Evolutionary conservation across 2,888 invertebrate genomes (phyloP).

Genomic region (Aphodius sticticus): DNA sequence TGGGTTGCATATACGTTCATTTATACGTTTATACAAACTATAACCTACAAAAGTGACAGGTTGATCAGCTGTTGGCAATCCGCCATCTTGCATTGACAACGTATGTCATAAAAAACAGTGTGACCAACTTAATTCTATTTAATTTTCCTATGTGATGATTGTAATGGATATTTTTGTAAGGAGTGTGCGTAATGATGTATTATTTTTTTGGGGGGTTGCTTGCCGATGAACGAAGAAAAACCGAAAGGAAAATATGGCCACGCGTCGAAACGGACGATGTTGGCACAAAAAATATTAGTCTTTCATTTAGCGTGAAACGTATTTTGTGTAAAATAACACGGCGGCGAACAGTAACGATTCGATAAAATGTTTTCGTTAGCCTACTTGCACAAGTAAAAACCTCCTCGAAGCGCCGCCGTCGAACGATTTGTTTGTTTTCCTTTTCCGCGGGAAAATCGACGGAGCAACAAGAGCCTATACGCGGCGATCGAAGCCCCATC

Average conservation of each 20-base stretch:
- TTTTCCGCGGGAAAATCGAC: conserved; percentile 15
- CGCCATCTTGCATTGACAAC: too few species aligned
- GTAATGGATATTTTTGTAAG: background rate
- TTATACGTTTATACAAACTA: too few species aligned
- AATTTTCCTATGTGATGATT: background rate
- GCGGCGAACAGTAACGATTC: conserved; percentile 38
- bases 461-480: conserved; percentile 27
- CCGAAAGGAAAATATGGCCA: conserved; percentile 11
- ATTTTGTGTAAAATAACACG: conserved; percentile 60
- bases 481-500: background rate
- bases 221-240: conserved; percentile 8
- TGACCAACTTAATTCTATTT: too few species aligned
- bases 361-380: conserved; percentile 49
- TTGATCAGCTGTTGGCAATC: too few species aligned
- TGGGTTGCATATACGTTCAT: too few species aligned
- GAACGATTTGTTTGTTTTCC: conserved; percentile 36
- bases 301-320: conserved; percentile 59
- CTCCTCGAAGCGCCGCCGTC: background rate
- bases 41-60: too few species aligned
- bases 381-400: conserved; percentile 25
- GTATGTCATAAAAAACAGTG: too few species aligned
- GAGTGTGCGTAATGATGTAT: background rate
- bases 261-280: conserved; percentile 29
- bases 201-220: background rate
- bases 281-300: conserved; percentile 60